Evolutionary conservation across 2,797 vertebrate genomes (phyloP), one percentile per base, ranked within the genome.

Genomic region (Borostomias antarcticus): DNA sequence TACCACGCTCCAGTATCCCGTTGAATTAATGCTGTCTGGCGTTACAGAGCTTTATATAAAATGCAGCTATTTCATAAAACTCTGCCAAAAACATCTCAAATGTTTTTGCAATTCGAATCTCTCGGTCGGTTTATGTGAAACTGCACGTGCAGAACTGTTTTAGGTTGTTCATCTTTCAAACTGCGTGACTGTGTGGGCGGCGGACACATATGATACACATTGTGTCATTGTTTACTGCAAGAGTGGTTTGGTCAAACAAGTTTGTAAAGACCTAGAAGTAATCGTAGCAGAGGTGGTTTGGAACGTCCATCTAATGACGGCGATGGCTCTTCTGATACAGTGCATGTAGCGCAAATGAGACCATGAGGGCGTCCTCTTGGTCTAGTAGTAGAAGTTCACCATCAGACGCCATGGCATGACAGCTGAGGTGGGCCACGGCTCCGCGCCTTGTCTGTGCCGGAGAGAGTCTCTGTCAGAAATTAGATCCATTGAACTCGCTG

Each of bases 401-500:
- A n/a, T n/a, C n/a, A n/a, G n/a, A n/a, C n/a, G n/a, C n/a, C n/a
- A n/a, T n/a, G n/a, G n/a, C n/a, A n/a, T n/a, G n/a, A n/a, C n/a
- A n/a, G n/a, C n/a, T n/a, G n/a, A 43, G 13, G 13, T 43, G 4
- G 4, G 13, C 17, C 13, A 13, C 11, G 17, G 17, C 3, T 43
- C 37, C 13, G 15, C n/a, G 15, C n/a, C 15, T 43, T 17, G n/a
- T 43, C 40, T 11, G 15, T 43, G n/a, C 15, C 40, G 13, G 2
- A 15, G 2, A 45, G n/a, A 45, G 40, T 45, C 76, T 80, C 69
- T 79, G 79, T 81, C 75, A 69, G 80, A 87, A 81, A 81, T 81
- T 77, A 89, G 81, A 85, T 85, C 85, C 86, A 79, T 88, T 89
- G 85, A 79, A 90, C 79, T 81, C 53, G 47, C 75, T 91, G 82